Conservation (phyloP, 2,113 vertebrate species). For the Orientallactaga bullata region DNA sequence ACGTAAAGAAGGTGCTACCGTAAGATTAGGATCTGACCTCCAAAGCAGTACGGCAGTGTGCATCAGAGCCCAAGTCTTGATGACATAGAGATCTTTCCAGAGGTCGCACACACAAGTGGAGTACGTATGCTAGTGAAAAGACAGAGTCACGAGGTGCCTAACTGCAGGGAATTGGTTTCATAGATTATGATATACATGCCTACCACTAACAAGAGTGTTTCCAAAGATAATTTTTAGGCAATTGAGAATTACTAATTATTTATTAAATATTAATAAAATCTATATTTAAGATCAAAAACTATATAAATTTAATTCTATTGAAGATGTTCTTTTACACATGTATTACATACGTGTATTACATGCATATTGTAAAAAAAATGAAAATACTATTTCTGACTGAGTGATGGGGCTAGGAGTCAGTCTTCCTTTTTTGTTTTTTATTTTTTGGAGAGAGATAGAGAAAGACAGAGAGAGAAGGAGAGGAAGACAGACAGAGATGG, state of each 20-base stretch:
- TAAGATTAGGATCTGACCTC: not conserved
- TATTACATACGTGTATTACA: not conserved
- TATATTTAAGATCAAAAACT: not conserved
- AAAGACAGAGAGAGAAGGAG: too few relatives aligned
- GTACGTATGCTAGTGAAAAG: slow-evolving; percentile 5
- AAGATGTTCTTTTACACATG: not conserved
- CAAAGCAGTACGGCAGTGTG: not conserved
- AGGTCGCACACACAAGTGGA: not conserved
- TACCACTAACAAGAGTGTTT: slow-evolving; percentile 51
- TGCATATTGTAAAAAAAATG: not conserved
- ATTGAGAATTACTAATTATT: not conserved
- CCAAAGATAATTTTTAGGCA: not conserved
- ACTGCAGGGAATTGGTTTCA: slow-evolving; percentile 11
- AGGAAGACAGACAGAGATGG: too few relatives aligned
- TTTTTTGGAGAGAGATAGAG: too few relatives aligned
- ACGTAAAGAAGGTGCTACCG: not conserved
- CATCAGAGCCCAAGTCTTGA: not conserved
- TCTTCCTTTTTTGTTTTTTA: too few relatives aligned
- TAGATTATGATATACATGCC: not conserved
- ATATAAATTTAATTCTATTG: not conserved
- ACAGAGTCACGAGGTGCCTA: not conserved
- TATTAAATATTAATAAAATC: too few relatives aligned
- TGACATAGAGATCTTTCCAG: slow-evolving; percentile 29
- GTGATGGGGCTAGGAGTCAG: not conserved
- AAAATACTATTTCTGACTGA: not conserved